phyloP scores from a whole-genome alignment of 2,113 vertebrate species.

The Speoplatyrhinus poulsoni region DNA sequence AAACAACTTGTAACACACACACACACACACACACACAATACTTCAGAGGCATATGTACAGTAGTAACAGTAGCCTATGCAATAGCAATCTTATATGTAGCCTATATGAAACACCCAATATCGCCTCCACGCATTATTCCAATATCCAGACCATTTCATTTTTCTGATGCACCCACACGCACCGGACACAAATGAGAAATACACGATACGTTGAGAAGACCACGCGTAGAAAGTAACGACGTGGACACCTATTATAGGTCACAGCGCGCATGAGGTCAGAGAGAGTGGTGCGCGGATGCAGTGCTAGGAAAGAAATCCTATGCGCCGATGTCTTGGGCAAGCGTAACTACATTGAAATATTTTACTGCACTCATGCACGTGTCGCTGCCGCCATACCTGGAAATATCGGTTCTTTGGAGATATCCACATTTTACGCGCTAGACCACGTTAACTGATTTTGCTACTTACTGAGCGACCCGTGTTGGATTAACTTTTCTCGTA shows the following conservation, averaged over 20 bases:
- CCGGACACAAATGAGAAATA: constrained; percentile 5
- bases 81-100: too few relatives aligned
- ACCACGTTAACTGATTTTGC: not conserved
- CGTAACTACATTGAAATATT: constrained; percentile 49
- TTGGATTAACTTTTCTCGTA: constrained; percentile 14
- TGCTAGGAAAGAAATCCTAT: constrained; percentile 72
- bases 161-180: too few relatives aligned
- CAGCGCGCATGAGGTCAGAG: constrained; percentile 44
- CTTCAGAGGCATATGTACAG: too few relatives aligned
- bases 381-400: constrained; percentile 15
- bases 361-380: constrained; percentile 29
- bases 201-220: not conserved
- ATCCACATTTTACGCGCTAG: constrained; percentile 30
- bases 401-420: not conserved
- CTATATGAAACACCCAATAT: too few relatives aligned
- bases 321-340: constrained; percentile 55
- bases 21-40: too few relatives aligned
- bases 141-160: too few relatives aligned
- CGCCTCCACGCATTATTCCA: too few relatives aligned
- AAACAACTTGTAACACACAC: too few relatives aligned
- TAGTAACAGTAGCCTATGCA: too few relatives aligned
- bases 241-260: constrained; percentile 36
- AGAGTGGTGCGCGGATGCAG: constrained; percentile 60
- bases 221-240: constrained; percentile 1
- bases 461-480: not conserved